Percentiles rank a stretch among this genome's conserved stretches.
Conservation (phyloP, 1,140 invertebrate genomes). For the Platorchestia sp. region DNA sequence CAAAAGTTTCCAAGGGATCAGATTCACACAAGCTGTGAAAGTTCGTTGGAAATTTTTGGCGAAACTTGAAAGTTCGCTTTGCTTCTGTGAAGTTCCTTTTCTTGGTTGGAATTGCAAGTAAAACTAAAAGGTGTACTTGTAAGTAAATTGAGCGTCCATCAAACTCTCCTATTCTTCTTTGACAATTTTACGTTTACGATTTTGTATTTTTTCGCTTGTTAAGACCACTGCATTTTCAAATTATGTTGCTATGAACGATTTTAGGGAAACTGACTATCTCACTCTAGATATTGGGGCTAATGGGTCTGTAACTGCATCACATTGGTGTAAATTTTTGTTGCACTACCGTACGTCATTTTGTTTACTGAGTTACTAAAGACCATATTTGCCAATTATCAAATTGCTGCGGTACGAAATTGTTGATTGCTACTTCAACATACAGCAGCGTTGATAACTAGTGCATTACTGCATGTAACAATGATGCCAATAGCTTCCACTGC, state of each 20-base stretch:
- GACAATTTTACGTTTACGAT: background rate
- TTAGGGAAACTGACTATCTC: background rate
- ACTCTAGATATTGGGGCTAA: background rate
- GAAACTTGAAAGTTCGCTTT: background rate
- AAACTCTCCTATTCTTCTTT: background rate
- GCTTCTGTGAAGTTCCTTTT: background rate
- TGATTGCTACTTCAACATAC: too few relatives aligned
- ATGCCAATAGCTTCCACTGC: too few relatives aligned
- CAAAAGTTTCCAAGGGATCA: background rate
- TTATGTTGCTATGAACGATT: background rate
- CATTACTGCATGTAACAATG: too few relatives aligned
- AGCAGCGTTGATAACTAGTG: too few relatives aligned
- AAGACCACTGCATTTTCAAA: background rate
- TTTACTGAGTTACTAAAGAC: too few relatives aligned
- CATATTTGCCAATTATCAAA: too few relatives aligned
- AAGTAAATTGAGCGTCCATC: background rate
- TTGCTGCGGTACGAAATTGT: too few relatives aligned
- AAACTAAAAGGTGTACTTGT: background rate
- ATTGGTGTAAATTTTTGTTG: background rate
- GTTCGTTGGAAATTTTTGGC: background rate
- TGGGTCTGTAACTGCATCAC: background rate
- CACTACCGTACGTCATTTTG: too few relatives aligned
- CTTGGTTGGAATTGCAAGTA: background rate
- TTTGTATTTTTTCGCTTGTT: too few relatives aligned
- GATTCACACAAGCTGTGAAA: background rate